Conservation (phyloP, 2,797 vertebrate species). For the Anguilla obscura region DNA sequence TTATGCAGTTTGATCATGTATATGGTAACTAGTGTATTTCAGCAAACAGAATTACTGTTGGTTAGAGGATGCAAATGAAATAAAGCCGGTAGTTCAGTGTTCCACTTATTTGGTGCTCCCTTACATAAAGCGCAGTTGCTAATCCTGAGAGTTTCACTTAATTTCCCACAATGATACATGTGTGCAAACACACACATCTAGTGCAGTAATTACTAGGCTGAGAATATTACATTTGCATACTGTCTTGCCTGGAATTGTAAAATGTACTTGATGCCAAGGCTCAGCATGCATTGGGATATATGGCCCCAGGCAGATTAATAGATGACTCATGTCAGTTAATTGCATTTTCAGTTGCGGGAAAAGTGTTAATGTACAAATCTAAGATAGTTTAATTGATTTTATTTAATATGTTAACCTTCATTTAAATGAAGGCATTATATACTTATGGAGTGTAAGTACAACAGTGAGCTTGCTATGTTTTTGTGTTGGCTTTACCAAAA, state of each 20-base stretch:
- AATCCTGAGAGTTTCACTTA: not conserved
- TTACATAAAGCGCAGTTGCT: not conserved
- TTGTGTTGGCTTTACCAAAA: not conserved
- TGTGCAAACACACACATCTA: not conserved
- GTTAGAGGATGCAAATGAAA: not conserved
- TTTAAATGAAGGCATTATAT: not conserved
- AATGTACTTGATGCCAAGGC: slow-evolving; percentile 6
- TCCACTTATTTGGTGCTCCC: not conserved
- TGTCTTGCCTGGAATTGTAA: slow-evolving; percentile 32
- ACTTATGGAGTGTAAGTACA: not conserved
- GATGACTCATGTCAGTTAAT: slow-evolving; percentile 49
- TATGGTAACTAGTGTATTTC: not conserved
- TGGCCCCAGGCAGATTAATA: slow-evolving; percentile 42
- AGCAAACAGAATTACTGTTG: not conserved
- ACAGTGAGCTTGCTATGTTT: not conserved
- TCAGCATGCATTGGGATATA: slow-evolving; percentile 16
- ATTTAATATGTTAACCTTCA: not conserved
- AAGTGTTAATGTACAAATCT: not conserved
- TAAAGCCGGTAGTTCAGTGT: not conserved
- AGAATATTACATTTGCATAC: slow-evolving; percentile 35
- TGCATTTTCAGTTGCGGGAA: slow-evolving; percentile 46
- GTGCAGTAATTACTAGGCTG: slow-evolving; percentile 33
- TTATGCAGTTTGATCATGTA: not conserved
- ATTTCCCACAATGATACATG: not conserved
- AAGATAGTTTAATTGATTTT: not conserved